Evolutionary conservation across 1,140 invertebrate genomes (phyloP), one percentile per base, ranked within the genome.

Genomic region (Magallana angulata): DNA sequence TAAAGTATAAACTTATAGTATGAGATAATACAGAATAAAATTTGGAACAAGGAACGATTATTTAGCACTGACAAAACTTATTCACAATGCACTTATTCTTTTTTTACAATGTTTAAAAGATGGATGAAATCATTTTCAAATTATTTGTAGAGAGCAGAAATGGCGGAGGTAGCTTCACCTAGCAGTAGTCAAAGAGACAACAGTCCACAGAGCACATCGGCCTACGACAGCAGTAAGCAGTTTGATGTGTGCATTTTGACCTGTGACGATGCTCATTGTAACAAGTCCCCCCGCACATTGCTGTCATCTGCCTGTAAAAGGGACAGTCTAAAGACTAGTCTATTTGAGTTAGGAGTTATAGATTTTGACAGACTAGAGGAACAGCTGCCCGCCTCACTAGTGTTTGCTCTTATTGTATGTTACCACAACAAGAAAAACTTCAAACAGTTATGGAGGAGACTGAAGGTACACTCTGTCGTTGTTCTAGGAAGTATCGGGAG

Each of bases 161-260:
- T 48, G 36, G 36, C 36, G 36, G 36, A 48, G 36, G 36, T 48
- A 48, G 36, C 36, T 48, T 48, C 36, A 48, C 36, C 36, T 48
- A 48, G 36, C 36, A 48, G 36, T 48, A 48, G 36, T 5, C 36
- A 48, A 48, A 48, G 36, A 48, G 36, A 48, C 36, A 48, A 48
- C 36, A 48, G 2, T 48, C 5, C 24, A 36, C 68, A 18, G 24
- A 76, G 68, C 24, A 76, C 18, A 18, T 76, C 68, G 9, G 68
- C 68, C 3, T 76, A 76, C 36, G 68, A 76, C 12, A 30, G 68
- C 24, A 8, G 68, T 30, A 76, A 76, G 24, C 68, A 76, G 36
- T 76, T 76, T 14, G 68, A 76, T 12, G 68, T 76, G 24, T 76
- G 68, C 24, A 30, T 76, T 36, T 30, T 76, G 68, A 76, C 68